Base-by-base conservation (phyloP, 2,888 invertebrate genomes). In the Coleophora flavipennella region DNA sequence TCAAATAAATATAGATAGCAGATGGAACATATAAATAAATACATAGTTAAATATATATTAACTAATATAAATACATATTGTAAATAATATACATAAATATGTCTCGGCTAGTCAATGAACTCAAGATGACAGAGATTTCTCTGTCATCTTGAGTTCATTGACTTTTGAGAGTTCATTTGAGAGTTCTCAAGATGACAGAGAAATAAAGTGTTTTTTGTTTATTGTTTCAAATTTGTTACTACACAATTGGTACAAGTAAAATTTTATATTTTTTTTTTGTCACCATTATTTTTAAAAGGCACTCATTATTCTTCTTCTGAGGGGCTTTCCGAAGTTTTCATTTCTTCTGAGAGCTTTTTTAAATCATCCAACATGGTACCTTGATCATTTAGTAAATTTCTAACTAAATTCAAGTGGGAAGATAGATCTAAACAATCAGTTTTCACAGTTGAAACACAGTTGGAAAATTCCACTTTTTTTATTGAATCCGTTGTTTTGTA, bases 341-440 rank as follows among this genome's bases (percentile, higher is more conserved):
- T 31, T 43, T 56, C 53, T 33, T 52, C 51, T 8, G 67, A 56
- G 2, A 77, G 35, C 35, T 44, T 47, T 44, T 57, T 65, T 25
- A 76, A 52, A 46, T 69, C 64, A 39, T 52, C 46, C 14, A 76
- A 40, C 45, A 74, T 54, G 13, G 37, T 45, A 35, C 69, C 62
- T 53, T 78, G 76, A 51, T 70, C 65, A 14, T 44, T 36, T 1
- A 78, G 54, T 38, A 78, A 57, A 26, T 59, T 59, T 45, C 61
- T 62, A 0, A 75, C 62, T 4, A 65, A 54, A 26, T 50, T 44
- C 33, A 78, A 52, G 57, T 77, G 77, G 20, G 54, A 48, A 1
- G 51, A 48, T 28, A 75, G 45, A 46, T 69, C 57, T 10, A 59
- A 48, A 41, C 47, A 45, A 33, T 39, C 29, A 13, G 32, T 26